Base-by-base conservation (phyloP, 2,113 vertebrate species). In the Macquaria australasica region DNA sequence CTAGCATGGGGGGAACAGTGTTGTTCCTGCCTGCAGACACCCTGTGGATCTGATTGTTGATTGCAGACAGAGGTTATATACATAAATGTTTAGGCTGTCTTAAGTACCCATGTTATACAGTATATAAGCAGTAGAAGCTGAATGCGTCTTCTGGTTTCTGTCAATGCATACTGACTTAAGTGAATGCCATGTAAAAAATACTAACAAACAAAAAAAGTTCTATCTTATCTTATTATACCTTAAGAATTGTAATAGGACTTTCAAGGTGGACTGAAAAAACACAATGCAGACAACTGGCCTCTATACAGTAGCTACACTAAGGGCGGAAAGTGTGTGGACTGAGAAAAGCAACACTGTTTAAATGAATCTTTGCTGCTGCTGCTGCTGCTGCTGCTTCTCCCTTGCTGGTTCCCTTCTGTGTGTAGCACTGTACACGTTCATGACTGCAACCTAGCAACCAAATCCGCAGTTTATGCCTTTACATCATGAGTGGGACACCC, bases 361-460 rank as follows among this genome's bases (percentile, higher is more conserved):
- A 71, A 72, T 34, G 3, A 75, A 51, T 56, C 16, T 14, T 31
- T 55, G 3, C 50, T 64, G 28, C 58, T 68, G 1, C 28, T 64
- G 28, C 58, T 68, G 1, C 28, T 31, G 63, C 78, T 53, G 58
- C 62, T 34, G 43, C 59, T 68, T 21, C 74, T 62, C 3, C 4
- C 25, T 43, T 9, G 55, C 73, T 71, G 59, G 15, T 66, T 84
- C 45, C n/a, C 28, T 56, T 76, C 69, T 55, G 12, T 69, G 55
- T 78, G 67, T 15, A 43, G 66, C 23, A 21, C 56, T 51, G 8
- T 41, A 41, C 73, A 73, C 5, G 10, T 56, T 67, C 53, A 37
- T 56, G 51, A 58, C 71, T 86, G 84, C 88, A 91, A 55, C 88
- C 84, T 91, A 88, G 89, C 88, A 91, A 92, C 88, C 43, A 62